phyloP scores from a whole-genome alignment of 1,140 invertebrate genomes.

The Matsumurasca onukii region DNA sequence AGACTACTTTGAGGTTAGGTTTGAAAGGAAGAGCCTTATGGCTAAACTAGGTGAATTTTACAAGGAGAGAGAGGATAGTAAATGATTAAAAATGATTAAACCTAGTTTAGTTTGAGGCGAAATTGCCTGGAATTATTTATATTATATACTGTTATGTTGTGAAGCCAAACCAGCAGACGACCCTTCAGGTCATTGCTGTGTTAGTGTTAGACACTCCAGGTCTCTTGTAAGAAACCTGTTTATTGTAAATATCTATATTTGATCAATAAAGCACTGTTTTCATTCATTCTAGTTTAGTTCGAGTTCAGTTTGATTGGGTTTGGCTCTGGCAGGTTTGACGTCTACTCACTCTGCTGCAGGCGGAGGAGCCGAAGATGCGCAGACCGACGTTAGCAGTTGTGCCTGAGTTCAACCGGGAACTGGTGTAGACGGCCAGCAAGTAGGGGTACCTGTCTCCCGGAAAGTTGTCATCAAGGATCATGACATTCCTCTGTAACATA shows the following conservation, averaged over 20 bases:
- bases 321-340: not conserved
- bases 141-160: too few relatives aligned
- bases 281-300: not conserved
- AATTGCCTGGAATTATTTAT: not conserved
- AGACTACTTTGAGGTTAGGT: not conserved
- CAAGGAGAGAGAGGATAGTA: too few relatives aligned
- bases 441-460: conserved; percentile 8
- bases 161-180: too few relatives aligned
- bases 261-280: not conserved
- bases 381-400: conserved; percentile 8
- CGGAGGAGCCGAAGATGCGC: not conserved
- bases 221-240: too few relatives aligned
- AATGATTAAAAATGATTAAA: not conserved
- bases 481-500: not conserved
- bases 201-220: too few relatives aligned
- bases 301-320: not conserved
- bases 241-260: too few relatives aligned
- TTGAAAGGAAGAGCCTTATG: too few relatives aligned
- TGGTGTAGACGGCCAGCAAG: conserved; percentile 1
- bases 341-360: not conserved
- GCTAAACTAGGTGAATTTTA: too few relatives aligned
- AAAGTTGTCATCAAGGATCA: conserved; percentile 1
- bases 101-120: not conserved
- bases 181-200: too few relatives aligned
- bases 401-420: not conserved